phyloP scores from a whole-genome alignment of 2,888 invertebrate genomes.

The Thysanoteuthis rhombus region DNA sequence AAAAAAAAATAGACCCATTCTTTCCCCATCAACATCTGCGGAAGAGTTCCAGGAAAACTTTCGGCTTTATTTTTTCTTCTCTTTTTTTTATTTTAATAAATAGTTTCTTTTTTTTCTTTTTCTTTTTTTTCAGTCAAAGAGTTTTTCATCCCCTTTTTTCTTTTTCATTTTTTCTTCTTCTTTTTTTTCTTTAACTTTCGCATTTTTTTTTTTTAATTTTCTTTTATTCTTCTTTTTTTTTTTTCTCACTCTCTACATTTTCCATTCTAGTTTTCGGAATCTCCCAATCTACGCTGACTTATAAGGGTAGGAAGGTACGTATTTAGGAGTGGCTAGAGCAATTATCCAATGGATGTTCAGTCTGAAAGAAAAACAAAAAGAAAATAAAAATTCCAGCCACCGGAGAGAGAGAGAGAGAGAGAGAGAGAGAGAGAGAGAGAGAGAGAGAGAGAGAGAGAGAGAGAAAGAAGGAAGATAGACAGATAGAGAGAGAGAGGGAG shows the following conservation, averaged over 20 bases:
- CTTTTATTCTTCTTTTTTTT: not conserved
- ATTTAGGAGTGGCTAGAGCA: not conserved
- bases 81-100: not conserved
- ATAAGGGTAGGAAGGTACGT: constrained; percentile 12
- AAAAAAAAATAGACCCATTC: not conserved
- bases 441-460: not conserved
- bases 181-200: not conserved
- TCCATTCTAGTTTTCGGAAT: constrained; percentile 15
- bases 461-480: not conserved
- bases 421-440: not conserved
- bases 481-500: not conserved
- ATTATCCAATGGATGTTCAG: constrained; percentile 29
- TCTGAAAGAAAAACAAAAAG: constrained; percentile 31
- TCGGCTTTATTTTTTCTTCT: not conserved
- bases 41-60: not conserved
- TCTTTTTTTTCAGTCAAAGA: not conserved
- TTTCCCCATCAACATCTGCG: not conserved
- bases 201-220: not conserved
- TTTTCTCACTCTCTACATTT: not conserved
- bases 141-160: not conserved
- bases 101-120: not conserved
- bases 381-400: constrained; percentile 28
- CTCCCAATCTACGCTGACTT: constrained; percentile 25
- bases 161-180: not conserved
- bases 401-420: not conserved